Conservation (phyloP, 2,888 invertebrate genomes). For the Itoplectis maculator region DNA sequence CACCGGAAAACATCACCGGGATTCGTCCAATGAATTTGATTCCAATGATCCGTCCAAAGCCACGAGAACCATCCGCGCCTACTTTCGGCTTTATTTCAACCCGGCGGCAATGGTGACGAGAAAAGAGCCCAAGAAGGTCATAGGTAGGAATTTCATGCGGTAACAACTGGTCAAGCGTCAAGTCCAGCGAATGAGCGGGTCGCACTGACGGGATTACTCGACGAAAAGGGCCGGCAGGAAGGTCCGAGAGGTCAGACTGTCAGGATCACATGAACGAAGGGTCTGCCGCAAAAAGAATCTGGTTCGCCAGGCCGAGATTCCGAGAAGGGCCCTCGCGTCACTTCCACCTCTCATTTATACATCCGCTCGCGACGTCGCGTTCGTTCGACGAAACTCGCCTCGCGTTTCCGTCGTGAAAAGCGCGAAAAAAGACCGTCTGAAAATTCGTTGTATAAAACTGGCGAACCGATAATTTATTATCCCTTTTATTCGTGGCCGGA, state of each 20-base stretch:
- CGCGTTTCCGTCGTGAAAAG: conserved; percentile 21
- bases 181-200: conserved; percentile 4
- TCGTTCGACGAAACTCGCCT: conserved; percentile 43
- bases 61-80: not conserved
- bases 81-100: conserved; percentile 13
- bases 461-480: conserved; percentile 63
- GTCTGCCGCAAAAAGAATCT: conserved; percentile 41
- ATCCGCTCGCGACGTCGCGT: conserved; percentile 10
- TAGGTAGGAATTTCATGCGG: conserved; percentile 11
- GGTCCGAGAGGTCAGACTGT: conserved; percentile 12
- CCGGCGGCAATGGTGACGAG: not conserved
- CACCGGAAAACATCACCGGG: conserved; percentile 42
- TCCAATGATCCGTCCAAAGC: conserved; percentile 31
- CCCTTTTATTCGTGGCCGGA: conserved; percentile 49
- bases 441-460: conserved; percentile 55
- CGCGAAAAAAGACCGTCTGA: conserved; percentile 38
- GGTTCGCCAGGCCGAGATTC: conserved; percentile 47
- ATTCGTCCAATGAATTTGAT: conserved; percentile 59
- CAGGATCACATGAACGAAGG: not conserved
- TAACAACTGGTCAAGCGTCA: conserved; percentile 4
- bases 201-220: not conserved
- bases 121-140: conserved; percentile 45
- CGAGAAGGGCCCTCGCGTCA: conserved; percentile 41
- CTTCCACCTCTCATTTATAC: conserved; percentile 28
- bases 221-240: not conserved